Percentiles rank a stretch among this genome's conserved stretches.
Conservation (phyloP, 2,888 invertebrate species). For the Hemicrepidius hirtus region DNA sequence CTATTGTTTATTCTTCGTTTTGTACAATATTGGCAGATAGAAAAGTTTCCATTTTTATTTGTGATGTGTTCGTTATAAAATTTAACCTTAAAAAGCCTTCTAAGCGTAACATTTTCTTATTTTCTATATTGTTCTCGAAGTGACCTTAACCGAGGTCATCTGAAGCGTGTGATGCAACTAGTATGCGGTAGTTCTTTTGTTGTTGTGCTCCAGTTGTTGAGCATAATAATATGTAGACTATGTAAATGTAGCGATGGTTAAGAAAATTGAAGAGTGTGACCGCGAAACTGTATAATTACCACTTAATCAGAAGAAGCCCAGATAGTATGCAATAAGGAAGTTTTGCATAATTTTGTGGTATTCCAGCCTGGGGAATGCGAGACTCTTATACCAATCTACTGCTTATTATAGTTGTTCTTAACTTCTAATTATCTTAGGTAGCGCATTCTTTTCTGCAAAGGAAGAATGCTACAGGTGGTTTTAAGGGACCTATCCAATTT, state of each 20-base stretch:
- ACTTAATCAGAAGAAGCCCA: conserved; percentile 30
- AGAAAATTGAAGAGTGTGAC: conserved; percentile 41
- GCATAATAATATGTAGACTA: conserved; percentile 41
- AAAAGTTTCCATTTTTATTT: too few species aligned
- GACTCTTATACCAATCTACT: conserved; percentile 6
- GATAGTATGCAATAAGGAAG: conserved; percentile 33
- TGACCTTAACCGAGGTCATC: conserved; percentile 38
- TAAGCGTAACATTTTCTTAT: background rate
- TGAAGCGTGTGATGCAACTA: conserved; percentile 38
- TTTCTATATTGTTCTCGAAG: conserved; percentile 1
- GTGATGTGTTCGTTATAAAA: too few species aligned
- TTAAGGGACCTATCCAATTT: too few species aligned
- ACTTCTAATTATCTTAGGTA: too few species aligned
- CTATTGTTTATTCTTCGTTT: too few species aligned
- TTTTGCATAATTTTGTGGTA: conserved; percentile 37
- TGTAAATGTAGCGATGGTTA: conserved; percentile 42
- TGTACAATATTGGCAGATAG: too few species aligned
- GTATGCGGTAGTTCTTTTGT: conserved; percentile 44
- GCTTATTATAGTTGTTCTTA: background rate
- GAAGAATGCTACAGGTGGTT: too few species aligned
- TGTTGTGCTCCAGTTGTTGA: conserved; percentile 44
- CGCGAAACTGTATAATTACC: conserved; percentile 41
- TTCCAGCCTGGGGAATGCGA: conserved; percentile 2
- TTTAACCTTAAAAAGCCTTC: background rate
- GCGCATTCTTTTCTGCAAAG: too few species aligned